Conservation (phyloP, 1,140 invertebrate species). For the Orchestia grillus region DNA sequence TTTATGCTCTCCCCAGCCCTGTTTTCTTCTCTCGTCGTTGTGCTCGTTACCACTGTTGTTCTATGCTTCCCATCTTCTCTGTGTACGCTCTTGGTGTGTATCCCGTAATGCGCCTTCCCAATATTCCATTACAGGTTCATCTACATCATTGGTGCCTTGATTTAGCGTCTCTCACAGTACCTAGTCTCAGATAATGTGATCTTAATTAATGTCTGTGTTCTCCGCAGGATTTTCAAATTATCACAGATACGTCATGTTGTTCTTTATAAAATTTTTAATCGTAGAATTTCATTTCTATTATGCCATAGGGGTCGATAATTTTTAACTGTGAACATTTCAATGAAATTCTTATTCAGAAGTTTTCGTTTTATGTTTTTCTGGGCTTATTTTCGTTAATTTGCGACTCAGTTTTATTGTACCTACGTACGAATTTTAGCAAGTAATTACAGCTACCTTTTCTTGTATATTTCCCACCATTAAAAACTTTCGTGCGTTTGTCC, state of each 20-base stretch:
- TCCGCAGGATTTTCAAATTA: not conserved
- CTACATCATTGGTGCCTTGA: not conserved
- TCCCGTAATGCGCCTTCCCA: not conserved
- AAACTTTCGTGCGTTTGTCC: not conserved
- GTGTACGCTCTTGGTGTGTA: not conserved
- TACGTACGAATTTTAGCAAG: not conserved
- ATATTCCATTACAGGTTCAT: not conserved
- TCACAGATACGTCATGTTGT: not conserved
- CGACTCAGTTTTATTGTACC: not conserved
- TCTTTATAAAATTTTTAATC: not conserved
- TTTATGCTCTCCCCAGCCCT: not conserved
- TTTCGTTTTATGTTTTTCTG: not conserved
- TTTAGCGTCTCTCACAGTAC: not conserved
- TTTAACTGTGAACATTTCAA: not conserved
- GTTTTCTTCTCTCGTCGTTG: not conserved
- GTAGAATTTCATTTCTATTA: not conserved
- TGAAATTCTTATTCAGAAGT: not conserved
- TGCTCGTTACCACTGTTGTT: not conserved
- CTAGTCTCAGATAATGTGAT: not conserved
- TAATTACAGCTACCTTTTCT: not conserved
- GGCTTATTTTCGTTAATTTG: not conserved
- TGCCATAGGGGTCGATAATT: not conserved
- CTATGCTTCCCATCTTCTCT: not conserved
- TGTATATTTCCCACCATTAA: not conserved
- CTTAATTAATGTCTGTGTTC: not conserved